Base-by-base conservation (phyloP, 2,797 vertebrate genomes). In the Phrynocephalus vlangalii region DNA sequence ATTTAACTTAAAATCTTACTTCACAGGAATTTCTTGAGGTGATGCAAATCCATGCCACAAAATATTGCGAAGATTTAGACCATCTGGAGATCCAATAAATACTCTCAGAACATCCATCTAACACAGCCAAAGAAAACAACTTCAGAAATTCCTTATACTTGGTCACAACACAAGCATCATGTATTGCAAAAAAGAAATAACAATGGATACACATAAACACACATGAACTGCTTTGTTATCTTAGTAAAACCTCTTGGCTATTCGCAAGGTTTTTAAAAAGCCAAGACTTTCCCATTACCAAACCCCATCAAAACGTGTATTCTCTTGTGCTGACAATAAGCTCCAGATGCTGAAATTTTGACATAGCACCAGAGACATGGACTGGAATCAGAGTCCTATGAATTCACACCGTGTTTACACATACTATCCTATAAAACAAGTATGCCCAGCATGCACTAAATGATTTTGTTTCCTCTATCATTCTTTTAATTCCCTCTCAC, bases 21-120 rank as follows among this genome's bases (percentile, higher is more conserved):
- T 97, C 1, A 85, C 89, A 87, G 97, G 96, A 84, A 97, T 94
- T 87, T 97, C 97, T 28, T 87, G 44, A 6, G 97, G 97, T 2
- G 97, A 95, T 0, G 95, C 96, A 90, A 97, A 97, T 6, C 97
- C 97, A n/a, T 97, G 97, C 97, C 97, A 97, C 30, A 97, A 90
- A 93, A 97, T 48, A 52, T 97, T 97, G 33, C 97, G 96, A 79
- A 97, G 96, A 91, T 97, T 97, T 85, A 97, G 94, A 82, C 97
- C 96, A 33, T 60, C 1, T 0, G 97, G 97, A 63, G 96, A 96
- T 44, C 97, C 97, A 76, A 97, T 73, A 82, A 97, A 97, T 50
- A 97, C 87, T 60, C 24, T 95, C 15, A 97, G 89, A 10, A 97
- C 86, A 2, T 96, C 50, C 96, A 97, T 96, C 97, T 97, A 89